Base-by-base conservation (phyloP, 2,113 vertebrate genomes). In the Athene noctua region DNA sequence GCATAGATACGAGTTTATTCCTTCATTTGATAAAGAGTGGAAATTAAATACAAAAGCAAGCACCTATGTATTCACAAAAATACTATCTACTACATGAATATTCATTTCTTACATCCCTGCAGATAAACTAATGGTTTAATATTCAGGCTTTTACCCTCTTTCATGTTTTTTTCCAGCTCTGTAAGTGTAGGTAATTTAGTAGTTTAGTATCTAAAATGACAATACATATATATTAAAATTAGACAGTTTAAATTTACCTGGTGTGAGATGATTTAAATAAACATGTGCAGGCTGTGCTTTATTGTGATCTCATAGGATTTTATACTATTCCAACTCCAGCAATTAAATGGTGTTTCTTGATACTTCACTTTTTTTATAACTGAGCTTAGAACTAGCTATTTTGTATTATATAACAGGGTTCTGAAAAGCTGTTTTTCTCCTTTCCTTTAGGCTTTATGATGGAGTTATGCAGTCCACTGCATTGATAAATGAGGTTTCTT, bases 81-180 rank as follows among this genome's bases (percentile, higher is more conserved):
- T 81, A 63, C 68, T 94, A 79, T 85, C 70, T 87, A 26, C 7
- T 68, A 40, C 32, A 91, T 79, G 52, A 91, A 93, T 96, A 96
- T 72, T 91, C 2, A 79, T 65, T 92, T 92, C 34, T 86, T 63
- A 72, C n/a, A 61, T n/a, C 25, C 27, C 25, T 68, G 10, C 30
- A 88, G 57, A 85, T 82, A 94, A 68, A 66, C 2, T 21, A 87
- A 40, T 61, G 22, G 6, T 84, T 92, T 92, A 55, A 55, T 71
- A 71, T 62, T 87, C 52, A 91, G 30, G 8, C 9, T 81, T 92
- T 75, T 81, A 61, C 18, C 2, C 6, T 11, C 38, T 58, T 92
- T 86, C n/a, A 15, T n/a, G 29, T 1, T 59, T 65, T 65, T 92
- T 85, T 12, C 13, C 52, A 70, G 23, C 9, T 85, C 52, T 79